Evolutionary conservation across 2,888 invertebrate species (phyloP), one percentile per base, ranked within the genome.

Genomic region (Reticulitermes lucifugus): DNA sequence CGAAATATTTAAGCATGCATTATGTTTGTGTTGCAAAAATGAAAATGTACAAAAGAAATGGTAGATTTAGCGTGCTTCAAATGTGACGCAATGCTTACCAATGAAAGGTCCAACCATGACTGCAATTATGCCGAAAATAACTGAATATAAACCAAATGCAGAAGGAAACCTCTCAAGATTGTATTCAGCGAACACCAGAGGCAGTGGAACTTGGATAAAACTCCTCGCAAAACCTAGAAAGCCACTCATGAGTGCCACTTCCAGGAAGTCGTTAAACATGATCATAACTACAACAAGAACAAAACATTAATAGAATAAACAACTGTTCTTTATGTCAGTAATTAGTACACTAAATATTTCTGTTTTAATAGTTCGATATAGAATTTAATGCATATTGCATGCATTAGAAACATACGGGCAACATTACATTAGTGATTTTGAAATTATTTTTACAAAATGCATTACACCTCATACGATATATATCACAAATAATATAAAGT

Each of bases 91-190:
- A 2, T 25, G 60, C 79, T 82, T 81, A 85, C 85, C 85, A 82
- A 83, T 70, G 29, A 85, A 60, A 12, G 85, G 85, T 35, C 85
- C 95, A 85, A 95, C 93, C 29, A 94, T 88, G 55, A 95, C 92
- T 90, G 94, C 94, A 9, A 94, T 91, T 43, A 93, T 91, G 2
- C 96, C 96, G 86, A 94, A 94, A 85, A 95, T 93, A 41, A 96
- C 93, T 89, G 95, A 95, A 88, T 94, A 95, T 70, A 96, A 90
- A 0, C 96, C 95, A 88, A 95, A 93, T 0, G 96, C 96, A 1
- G 95, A 94, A 12, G 95, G 94, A 88, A 95, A 96, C 88, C 94
- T 92, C 81, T 95, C 94, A 3, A 94, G 93, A 0, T 93, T 92
- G 85, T 93, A 92, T 86, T 94, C 95, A 71, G 95, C 93, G 81